phyloP scores from a whole-genome alignment of 2,888 invertebrate genomes.

The Nomada flava region DNA sequence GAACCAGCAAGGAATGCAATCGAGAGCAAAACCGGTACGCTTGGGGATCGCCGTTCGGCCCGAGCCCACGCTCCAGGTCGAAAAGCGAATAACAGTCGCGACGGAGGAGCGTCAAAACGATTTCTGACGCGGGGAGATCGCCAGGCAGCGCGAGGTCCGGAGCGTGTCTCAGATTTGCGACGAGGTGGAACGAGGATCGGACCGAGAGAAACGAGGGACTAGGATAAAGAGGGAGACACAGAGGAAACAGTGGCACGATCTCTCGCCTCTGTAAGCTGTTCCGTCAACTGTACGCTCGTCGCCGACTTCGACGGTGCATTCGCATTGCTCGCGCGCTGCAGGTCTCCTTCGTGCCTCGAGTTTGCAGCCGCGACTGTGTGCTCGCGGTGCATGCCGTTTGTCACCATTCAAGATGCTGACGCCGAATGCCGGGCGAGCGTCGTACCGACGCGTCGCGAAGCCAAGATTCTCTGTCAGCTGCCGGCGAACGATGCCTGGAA shows the following conservation, averaged over 20 bases:
- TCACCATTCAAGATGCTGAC: slow-evolving; percentile 72
- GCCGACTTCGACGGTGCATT: slow-evolving; percentile 56
- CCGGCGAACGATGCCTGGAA: slow-evolving; percentile 18
- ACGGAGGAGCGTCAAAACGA: slow-evolving; percentile 1
- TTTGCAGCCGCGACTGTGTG: slow-evolving; percentile 66
- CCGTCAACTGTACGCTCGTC: slow-evolving; percentile 68
- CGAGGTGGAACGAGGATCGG: not conserved
- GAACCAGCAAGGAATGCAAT: not conserved
- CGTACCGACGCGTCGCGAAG: slow-evolving; percentile 35
- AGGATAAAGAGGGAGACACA: slow-evolving; percentile 2
- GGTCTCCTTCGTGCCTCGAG: slow-evolving; percentile 60
- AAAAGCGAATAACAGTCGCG: slow-evolving; percentile 12
- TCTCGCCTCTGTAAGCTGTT: slow-evolving; percentile 71
- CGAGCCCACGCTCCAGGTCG: not conserved
- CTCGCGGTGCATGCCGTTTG: slow-evolving; percentile 73
- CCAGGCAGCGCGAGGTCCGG: slow-evolving; percentile 1
- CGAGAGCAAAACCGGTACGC: not conserved
- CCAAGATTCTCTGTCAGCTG: slow-evolving; percentile 56
- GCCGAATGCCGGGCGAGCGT: slow-evolving; percentile 70
- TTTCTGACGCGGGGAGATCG: slow-evolving; percentile 33
- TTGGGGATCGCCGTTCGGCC: too few relatives aligned
- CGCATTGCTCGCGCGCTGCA: slow-evolving; percentile 73
- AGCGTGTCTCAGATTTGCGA: too few relatives aligned
- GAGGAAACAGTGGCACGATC: slow-evolving; percentile 55
- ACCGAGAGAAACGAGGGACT: slow-evolving; percentile 8